These are phyloP conservation scores for Ferrisia virgata DNA, from an alignment of 2,888 invertebrate genomes.

Conservation along the genomic window DNA sequence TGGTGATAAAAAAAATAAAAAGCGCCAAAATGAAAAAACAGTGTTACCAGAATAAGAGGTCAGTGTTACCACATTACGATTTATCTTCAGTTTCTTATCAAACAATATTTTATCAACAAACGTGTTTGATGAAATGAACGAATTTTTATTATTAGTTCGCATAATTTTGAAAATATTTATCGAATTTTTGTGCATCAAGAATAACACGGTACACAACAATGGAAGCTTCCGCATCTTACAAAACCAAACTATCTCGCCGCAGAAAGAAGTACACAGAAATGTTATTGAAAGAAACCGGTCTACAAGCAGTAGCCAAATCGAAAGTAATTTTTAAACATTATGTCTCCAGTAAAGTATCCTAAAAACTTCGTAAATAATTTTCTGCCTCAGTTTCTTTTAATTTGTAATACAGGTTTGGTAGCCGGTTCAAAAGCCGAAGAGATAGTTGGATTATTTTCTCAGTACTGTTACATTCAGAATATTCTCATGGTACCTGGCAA, in stretches of 20 bases:
- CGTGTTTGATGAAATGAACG: not conserved
- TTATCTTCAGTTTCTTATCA: not conserved
- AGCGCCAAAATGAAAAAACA: not conserved
- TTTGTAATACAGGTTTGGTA: constrained; percentile 85
- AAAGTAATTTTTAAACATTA: constrained; percentile 18
- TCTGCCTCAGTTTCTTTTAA: constrained; percentile 63
- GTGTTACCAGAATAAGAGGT: not conserved
- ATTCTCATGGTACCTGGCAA: constrained; percentile 73
- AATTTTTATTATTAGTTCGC: not conserved
- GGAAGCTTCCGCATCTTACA: not conserved
- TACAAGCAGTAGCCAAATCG: not conserved
- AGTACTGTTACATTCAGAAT: constrained; percentile 59
- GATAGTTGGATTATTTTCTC: constrained; percentile 59
- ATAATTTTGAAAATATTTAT: not conserved
- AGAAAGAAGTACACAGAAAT: constrained; percentile 30
- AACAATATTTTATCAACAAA: not conserved
- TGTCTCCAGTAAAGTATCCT: not conserved
- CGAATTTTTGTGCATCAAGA: not conserved
- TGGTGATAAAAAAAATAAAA: not conserved
- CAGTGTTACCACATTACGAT: not conserved
- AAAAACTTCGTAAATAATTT: not conserved
- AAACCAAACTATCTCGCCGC: constrained; percentile 18
- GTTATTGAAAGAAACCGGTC: constrained; percentile 34
- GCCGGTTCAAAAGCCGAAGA: constrained; percentile 70
- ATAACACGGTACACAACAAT: not conserved